Evolutionary conservation across 2,888 invertebrate genomes (phyloP), one percentile per base, ranked within the genome.

Genomic region (Dermolepida albohirtum): DNA sequence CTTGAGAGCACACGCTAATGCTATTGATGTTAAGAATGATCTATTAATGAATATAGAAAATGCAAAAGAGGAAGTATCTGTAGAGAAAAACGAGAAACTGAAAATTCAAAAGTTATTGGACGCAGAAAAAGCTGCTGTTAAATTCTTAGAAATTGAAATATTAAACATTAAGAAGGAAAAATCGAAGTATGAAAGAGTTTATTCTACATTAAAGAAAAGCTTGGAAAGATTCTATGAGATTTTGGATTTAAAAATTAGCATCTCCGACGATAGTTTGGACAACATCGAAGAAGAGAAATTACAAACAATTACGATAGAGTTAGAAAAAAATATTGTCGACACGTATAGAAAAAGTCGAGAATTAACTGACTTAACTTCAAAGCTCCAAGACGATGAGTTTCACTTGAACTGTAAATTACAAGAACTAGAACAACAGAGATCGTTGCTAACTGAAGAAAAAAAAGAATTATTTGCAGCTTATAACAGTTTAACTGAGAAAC

Each of bases 401-500:
- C 67, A 72, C 65, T 64, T 34, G 50, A 70, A 70, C 50, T 72
- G 74, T 29, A 78, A 79, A 64, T 77, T 76, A 75, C 10, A 74
- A 74, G 64, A 75, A 76, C 47, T 70, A 72, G 54, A 79, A 74
- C 67, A 74, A 68, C 72, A 78, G 75, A 74, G 74, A 70, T 14
- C 69, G 70, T n/a, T 40, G 27, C 59, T 73, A 64, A 51, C 49
- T 12, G 39, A 68, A 29, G 73, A 68, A 65, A 72, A 68, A 64
- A 49, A 68, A 7, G 55, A 70, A 12, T 62, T 74, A 22, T 39
- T 69, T 2, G 78, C 80, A 68, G 78, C 76, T 70, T 75, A 82
- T 5, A 76, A 76, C 0, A 78, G 79, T 66, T 77, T 81, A 41
- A 69, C 80, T 27, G 67, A 77, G 0, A 80, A 81, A 74, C 81